Evolutionary conservation across 2,888 invertebrate species (phyloP).

Genomic region (Sinelater perroti): DNA sequence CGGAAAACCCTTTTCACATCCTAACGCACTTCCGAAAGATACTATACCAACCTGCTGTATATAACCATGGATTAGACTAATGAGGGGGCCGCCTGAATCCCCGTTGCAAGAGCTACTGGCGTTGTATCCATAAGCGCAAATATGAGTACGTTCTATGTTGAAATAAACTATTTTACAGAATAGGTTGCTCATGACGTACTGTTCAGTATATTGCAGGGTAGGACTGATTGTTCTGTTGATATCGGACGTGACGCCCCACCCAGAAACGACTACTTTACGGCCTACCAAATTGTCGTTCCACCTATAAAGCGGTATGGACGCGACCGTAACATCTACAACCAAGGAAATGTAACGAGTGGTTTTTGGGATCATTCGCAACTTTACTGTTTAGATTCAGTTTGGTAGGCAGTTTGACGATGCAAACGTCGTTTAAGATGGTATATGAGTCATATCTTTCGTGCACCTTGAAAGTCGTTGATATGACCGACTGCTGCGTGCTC

Average conservation of each 20-base stretch:
- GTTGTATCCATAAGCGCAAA: conserved; percentile 61
- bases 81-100: conserved; percentile 59
- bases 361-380: too few species aligned
- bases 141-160: conserved; percentile 58
- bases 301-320: too few species aligned
- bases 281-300: too few species aligned
- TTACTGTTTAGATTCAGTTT: too few species aligned
- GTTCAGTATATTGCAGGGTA: conserved; percentile 58
- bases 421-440: too few species aligned
- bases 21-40: conserved; percentile 54
- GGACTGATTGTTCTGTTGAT: conserved; percentile 54
- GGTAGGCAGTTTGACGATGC: too few species aligned
- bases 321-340: too few species aligned
- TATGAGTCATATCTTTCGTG: too few species aligned
- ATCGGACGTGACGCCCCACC: conserved; percentile 62
- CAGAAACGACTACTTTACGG: too few species aligned
- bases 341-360: too few species aligned
- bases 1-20: conserved; percentile 58
- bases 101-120: conserved; percentile 64
- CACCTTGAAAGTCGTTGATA: too few species aligned
- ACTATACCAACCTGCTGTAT: conserved; percentile 49
- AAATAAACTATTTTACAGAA: conserved; percentile 59
- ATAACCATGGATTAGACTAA: not conserved
- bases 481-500: too few species aligned
- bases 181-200: conserved; percentile 59